Base-by-base conservation (phyloP, 1,140 invertebrate genomes). In the Lucilia sericata region DNA sequence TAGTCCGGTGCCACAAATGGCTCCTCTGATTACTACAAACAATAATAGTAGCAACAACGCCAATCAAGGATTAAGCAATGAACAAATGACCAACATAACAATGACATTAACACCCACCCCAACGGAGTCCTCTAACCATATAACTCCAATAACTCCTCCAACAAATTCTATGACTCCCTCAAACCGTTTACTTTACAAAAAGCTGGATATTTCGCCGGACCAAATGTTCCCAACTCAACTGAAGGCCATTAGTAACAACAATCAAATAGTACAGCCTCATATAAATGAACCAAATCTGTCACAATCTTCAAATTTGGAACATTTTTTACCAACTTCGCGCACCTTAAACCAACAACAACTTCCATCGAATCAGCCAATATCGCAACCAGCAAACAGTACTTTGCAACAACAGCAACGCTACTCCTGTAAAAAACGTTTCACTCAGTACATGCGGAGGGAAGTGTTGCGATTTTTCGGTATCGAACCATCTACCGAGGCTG, bases 381-480 rank as follows among this genome's bases (percentile, higher is more conserved):
- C 74, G 36, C 83, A 82, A 34, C 80, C 60, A 5, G 3, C 17
- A 70, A 21, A 74, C 47, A 84, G 76, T 65, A 25, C 65, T 70
- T n/a, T 70, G 60, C 84, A 83, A 36, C 84, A 86, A 17, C 78
- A 85, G 17, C 86, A 87, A 82, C 86, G 87, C 0, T 86, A 88
- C 80, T 91, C 90, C 0, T 88, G 88, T 21, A 91, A 91, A 82
- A 90, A 91, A 30, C 88, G 90, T 14, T 84, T 91, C 0, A 92
- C 90, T 25, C 92, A 93, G 85, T 95, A 94, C 88, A 93, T 96
- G 85, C 94, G 93, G 85, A 92, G 93, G 47, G 94, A 95, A 87
- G 94, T 95, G 13, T 93, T 94, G 0, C 93, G 93, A 65, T 96
- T 96, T 89, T 96, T 96, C 87, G 95, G 95, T 8, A 94, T 96